Percentiles rank a stretch among this genome's conserved stretches.
Conservation (phyloP, 2,113 vertebrate species). For the Toxotes chatareus region DNA sequence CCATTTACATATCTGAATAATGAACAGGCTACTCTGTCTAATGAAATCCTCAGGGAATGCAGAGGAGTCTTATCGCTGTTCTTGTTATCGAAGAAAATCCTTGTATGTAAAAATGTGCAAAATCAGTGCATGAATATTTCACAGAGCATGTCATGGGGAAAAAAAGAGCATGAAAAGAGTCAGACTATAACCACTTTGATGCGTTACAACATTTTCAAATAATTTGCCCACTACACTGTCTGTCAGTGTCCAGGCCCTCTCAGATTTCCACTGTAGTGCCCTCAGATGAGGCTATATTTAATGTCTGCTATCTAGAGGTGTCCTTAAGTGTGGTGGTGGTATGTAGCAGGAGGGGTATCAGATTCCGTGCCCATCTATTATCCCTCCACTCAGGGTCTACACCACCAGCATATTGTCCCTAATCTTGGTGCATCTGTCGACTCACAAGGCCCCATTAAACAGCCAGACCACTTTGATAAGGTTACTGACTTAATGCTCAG, state of each 20-base stretch:
- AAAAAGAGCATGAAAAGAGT: background rate
- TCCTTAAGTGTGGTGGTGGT: slow-evolving; percentile 20
- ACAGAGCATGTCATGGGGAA: background rate
- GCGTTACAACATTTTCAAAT: background rate
- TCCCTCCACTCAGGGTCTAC: slow-evolving; percentile 34
- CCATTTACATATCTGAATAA: slow-evolving; percentile 72
- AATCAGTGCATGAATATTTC: background rate
- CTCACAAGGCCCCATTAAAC: slow-evolving; percentile 66
- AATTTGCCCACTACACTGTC: background rate
- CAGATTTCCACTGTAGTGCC: background rate
- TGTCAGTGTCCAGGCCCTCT: background rate
- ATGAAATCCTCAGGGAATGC: slow-evolving; percentile 56
- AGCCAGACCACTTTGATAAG: slow-evolving; percentile 68
- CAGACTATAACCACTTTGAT: background rate
- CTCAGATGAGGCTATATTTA: slow-evolving; percentile 41
- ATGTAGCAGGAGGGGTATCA: slow-evolving; percentile 26
- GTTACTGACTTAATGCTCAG: slow-evolving; percentile 72
- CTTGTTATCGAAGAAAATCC: slow-evolving; percentile 32
- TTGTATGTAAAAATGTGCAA: slow-evolving; percentile 14
- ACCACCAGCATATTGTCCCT: slow-evolving; percentile 58
- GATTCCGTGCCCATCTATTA: slow-evolving; percentile 41
- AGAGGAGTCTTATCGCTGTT: slow-evolving; percentile 11
- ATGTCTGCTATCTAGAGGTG: slow-evolving; percentile 31
- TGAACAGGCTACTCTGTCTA: slow-evolving; percentile 55
- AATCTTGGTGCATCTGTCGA: slow-evolving; percentile 68